These are phyloP conservation scores for Callocephalon fimbriatum DNA, from an alignment of 2,113 vertebrate species.

Conservation along the genomic window DNA sequence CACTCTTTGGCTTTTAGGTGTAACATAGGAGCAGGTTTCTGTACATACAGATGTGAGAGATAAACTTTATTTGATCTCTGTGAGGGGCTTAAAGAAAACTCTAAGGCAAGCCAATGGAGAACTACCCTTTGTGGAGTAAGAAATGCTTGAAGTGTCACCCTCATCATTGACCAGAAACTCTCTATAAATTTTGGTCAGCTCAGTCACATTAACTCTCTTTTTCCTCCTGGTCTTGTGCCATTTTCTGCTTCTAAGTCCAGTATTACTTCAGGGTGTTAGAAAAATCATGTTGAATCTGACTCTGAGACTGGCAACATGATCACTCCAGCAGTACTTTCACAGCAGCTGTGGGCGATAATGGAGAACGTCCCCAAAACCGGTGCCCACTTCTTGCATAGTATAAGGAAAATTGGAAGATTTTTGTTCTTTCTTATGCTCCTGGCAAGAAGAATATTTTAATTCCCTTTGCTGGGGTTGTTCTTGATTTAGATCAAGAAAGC, in stretches of 20 bases:
- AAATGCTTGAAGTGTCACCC: not conserved
- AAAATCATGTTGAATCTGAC: not conserved
- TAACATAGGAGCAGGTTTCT: not conserved
- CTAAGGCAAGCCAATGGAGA: not conserved
- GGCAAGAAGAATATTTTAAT: not conserved
- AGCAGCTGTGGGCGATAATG: not conserved
- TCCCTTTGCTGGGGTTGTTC: not conserved
- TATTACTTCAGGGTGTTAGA: not conserved
- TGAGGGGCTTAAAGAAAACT: constrained; percentile 28
- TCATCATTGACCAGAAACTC: not conserved
- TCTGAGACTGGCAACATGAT: accelerated
- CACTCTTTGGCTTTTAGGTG: not conserved
- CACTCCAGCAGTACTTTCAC: not conserved
- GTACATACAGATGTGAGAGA: constrained; percentile 18
- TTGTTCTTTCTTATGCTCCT: not conserved
- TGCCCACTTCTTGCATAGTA: accelerated
- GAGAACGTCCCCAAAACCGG: not conserved
- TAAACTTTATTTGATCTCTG: constrained; percentile 42
- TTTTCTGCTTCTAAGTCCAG: not conserved
- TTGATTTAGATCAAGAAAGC: not conserved
- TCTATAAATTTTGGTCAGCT: not conserved
- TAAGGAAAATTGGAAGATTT: not conserved
- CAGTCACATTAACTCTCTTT: not conserved
- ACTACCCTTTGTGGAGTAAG: not conserved
- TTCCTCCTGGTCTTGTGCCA: not conserved